Base-by-base conservation (phyloP, 2,113 vertebrate species). In the Odobenus rosmarus region DNA sequence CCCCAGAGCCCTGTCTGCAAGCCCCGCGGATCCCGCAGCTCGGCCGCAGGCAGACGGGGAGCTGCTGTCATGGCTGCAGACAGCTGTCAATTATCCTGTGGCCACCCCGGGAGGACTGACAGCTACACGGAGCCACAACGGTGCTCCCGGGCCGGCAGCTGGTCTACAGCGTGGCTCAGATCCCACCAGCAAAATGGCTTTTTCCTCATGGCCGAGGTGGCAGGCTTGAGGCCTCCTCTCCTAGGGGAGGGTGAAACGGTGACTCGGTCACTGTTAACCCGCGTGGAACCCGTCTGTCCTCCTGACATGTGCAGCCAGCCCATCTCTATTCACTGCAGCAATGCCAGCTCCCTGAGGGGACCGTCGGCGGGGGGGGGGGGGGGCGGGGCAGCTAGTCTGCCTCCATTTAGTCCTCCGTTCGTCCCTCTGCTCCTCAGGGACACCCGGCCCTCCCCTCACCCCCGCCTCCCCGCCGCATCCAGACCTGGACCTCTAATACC, bases 81-180 rank as follows among this genome's bases (percentile, higher is more conserved):
- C 87, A 92, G 64, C 42, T 51, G 55, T 96, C 93, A 96, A 62
- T 93, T 92, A 96, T 88, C 82, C 59, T 82, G 33, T 77, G 42
- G 59, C 67, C 39, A 64, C 57, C 90, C 67, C 4, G 7, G 46
- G 79, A 94, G 55, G 62, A 92, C 86, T 76, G 74, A 89, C 86
- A 71, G 67, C 61, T 71, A 77, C 83, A 80, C 10, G 21, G 46
- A 88, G 92, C 95, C 86, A 53, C 82, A 93, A 84, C 4, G 21
- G 71, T n/a, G 51, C 93, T 81, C 94, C 86, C 24, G 15, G 95
- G 87, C 86, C 83, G 90, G 92, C 87, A 93, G 94, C 87, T 93
- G 90, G 77, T 77, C 42, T 71, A 51, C 31, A 5, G 51, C 0
- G 0, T 51, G 81, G 93, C 96, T 97, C 82, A 26, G 33, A 93